Base-by-base conservation (phyloP, 37 sponge, comb jelly and placozoan genomes). In the Dysidea cf. avara region DNA sequence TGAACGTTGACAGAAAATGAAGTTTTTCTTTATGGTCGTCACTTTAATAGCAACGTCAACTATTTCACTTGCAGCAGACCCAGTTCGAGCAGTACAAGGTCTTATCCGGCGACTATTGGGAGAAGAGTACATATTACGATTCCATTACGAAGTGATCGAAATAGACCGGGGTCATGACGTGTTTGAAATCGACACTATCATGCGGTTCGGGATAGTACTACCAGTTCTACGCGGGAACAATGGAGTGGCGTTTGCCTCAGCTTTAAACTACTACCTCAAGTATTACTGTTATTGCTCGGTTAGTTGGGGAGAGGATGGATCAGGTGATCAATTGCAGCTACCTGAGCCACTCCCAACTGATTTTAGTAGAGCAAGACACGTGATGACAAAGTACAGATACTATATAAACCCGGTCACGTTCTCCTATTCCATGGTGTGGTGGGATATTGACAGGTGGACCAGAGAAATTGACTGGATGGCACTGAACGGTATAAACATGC, bases 401-500 rank as follows among this genome's bases (percentile, higher is more conserved):
- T 87, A 87, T 47, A 73, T 69, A 68, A 87, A 87, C 64, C 82
- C 81, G 36, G 75, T 77, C 53, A 87, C 88, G 14, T 82, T 87
- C 28, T 87, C 88, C 26, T 88, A 88, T 61, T 83, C 83, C 20
- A 78, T 82, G 83, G 83, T 60, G 1, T 83, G 89, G 83, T 88
- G 87, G 87, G 70, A 81, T 53, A 81, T 61, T 21, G 18, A 53
- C 7, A 69, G 87, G 12, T 86, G 87, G 87, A 48, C 80, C 50
- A 48, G 81, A 2, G 87, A 86, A 35, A 81, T 86, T 17, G 87
- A 86, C 81, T 86, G 87, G 87, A 86, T 86, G 87, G 87, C 87
- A 33, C 33, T 86, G 69, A 81, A 86, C 47, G 87, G 87, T 2
- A 66, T 80, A 69, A 86, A 86, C 37, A 56, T 86, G 34, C 75